Conservation (phyloP, 2,888 invertebrate genomes). For the Acanthosepion lycidas region DNA sequence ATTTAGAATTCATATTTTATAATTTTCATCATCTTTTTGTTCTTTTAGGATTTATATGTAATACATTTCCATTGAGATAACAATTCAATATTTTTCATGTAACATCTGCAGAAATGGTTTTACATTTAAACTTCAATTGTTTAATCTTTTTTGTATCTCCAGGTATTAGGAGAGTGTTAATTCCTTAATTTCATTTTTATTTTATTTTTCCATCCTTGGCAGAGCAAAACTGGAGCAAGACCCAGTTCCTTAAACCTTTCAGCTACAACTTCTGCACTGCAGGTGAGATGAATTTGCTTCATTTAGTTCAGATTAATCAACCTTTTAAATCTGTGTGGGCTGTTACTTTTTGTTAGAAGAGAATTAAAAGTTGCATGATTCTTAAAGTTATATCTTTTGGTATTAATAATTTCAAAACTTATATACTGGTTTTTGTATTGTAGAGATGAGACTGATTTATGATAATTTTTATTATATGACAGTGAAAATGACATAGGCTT, state of each 20-base stretch:
- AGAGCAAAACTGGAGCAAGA: constrained; percentile 66
- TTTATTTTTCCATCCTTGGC: constrained; percentile 50
- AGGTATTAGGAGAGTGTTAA: neutral
- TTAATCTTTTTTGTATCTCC: neutral
- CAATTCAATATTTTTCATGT: neutral
- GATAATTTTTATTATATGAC: no score
- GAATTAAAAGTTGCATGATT: neutral
- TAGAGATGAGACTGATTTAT: neutral
- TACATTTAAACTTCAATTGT: neutral
- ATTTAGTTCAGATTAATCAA: neutral
- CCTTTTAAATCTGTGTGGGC: neutral
- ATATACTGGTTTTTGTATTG: neutral
- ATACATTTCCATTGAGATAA: neutral
- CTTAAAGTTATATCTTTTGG: neutral
- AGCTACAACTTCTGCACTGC: constrained; percentile 70
- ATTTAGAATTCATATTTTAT: neutral
- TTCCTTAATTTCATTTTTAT: constrained; percentile 47
- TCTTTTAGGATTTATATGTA: neutral
- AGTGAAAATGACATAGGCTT: neutral
- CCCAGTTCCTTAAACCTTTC: constrained; percentile 68
- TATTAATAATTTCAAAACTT: neutral
- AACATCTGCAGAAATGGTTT: neutral
- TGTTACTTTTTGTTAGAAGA: neutral
- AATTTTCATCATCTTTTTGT: neutral
- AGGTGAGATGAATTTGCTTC: constrained; percentile 63